A percentile compares a stretch with the other conserved stretches of the same genome.
Conservation (phyloP, 1,140 invertebrate species). For the Platyscapa corneri region DNA sequence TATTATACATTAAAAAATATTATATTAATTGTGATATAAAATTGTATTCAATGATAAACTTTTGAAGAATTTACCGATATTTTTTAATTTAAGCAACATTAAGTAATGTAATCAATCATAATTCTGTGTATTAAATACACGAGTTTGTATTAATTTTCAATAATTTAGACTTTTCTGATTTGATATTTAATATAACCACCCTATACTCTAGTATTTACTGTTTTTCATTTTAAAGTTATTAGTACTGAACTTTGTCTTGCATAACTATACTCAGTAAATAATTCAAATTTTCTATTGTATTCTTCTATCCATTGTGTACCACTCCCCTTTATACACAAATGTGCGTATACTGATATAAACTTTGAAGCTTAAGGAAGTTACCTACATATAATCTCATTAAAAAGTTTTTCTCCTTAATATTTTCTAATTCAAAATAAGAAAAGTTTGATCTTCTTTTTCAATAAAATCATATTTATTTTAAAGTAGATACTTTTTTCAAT, state of each 20-base stretch:
- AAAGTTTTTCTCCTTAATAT: conserved; percentile 18
- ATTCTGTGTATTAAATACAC: too few species aligned
- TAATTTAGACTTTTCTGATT: too few species aligned
- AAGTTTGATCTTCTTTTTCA: not conserved
- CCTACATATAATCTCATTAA: not conserved
- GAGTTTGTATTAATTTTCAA: too few species aligned
- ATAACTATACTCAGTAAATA: not conserved
- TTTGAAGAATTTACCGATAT: too few species aligned
- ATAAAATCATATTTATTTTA: conserved; percentile 3
- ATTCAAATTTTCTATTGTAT: conserved; percentile 24
- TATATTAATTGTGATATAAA: too few species aligned
- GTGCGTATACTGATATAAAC: conserved; percentile 8
- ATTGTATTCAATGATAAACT: too few species aligned
- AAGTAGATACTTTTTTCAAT: not conserved
- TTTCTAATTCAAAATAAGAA: conserved; percentile 1
- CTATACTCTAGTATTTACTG: not conserved
- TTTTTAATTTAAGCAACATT: too few species aligned
- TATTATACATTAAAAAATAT: too few species aligned
- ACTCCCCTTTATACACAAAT: not conserved
- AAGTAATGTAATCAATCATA: too few species aligned
- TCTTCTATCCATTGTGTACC: not conserved
- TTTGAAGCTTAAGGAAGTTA: conserved; percentile 10
- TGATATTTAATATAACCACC: too few species aligned
- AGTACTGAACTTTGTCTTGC: not conserved
- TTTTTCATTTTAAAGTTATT: conserved; percentile 9